phyloP scores from a whole-genome alignment of 2,797 vertebrate species.

The Diglossa cyanea region DNA sequence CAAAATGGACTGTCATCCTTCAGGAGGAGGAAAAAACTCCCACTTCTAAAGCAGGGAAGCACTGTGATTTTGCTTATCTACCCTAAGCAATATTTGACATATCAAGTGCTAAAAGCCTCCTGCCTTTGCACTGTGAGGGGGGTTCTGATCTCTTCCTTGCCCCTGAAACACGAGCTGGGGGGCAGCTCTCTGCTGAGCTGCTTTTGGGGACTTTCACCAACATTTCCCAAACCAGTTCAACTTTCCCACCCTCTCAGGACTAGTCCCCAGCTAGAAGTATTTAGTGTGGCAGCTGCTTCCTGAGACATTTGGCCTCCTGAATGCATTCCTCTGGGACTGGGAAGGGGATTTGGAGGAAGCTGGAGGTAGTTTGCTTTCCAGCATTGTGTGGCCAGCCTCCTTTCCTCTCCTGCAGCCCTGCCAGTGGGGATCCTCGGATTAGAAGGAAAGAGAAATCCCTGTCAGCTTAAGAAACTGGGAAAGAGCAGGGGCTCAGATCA shows the following conservation, averaged over 20 bases:
- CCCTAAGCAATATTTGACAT: neutral
- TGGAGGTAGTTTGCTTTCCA: neutral
- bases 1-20: neutral
- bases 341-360: conserved; percentile 6
- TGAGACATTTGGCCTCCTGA: conserved; percentile 42
- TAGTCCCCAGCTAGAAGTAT: neutral
- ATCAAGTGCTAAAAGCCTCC: neutral
- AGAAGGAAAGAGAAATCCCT: neutral
- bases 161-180: neutral
- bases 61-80: neutral
- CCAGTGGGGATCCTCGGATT: neutral
- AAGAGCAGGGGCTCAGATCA: neutral
- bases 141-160: neutral
- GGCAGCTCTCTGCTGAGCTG: neutral
- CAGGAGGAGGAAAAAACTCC: neutral
- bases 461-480: neutral
- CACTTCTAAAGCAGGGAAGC: neutral
- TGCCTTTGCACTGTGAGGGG: neutral
- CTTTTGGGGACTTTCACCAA: neutral
- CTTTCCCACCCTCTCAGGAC: conserved; percentile 12
- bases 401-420: neutral
- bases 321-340: conserved; percentile 27
- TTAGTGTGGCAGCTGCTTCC: conserved; percentile 58
- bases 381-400: neutral
- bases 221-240: neutral